Percentiles rank a stretch among this genome's conserved stretches.
Conservation (phyloP, 1,140 invertebrate species). For the Paralvinella palmiformis region DNA sequence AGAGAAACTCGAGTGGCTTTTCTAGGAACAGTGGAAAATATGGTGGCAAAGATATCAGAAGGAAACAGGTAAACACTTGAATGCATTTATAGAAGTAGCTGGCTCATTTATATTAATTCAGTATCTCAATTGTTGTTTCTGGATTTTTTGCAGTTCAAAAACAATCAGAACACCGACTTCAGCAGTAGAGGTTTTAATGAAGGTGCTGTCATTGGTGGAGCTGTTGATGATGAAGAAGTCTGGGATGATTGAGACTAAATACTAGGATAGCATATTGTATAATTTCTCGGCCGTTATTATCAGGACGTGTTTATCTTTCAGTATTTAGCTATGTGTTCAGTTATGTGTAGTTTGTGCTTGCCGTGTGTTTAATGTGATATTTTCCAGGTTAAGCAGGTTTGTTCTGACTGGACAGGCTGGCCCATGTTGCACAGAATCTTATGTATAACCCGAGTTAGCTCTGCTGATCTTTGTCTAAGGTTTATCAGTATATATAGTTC, state of each 20-base stretch:
- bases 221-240: slow-evolving; percentile 32
- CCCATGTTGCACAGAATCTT: too few species aligned
- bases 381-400: too few species aligned
- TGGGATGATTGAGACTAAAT: slow-evolving; percentile 26
- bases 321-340: neutral
- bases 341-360: neutral
- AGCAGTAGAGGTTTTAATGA: slow-evolving; percentile 14
- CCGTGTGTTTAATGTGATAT: too few species aligned
- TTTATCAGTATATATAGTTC: too few species aligned
- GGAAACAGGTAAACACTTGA: slow-evolving; percentile 30
- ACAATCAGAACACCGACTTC: neutral
- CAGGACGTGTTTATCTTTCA: neutral
- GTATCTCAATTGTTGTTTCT: neutral
- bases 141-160: neutral
- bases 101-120: neutral
- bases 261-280: neutral
- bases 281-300: neutral
- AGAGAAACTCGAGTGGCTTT: slow-evolving; percentile 27
- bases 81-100: neutral
- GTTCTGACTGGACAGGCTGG: too few species aligned
- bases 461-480: too few species aligned
- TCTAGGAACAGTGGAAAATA: slow-evolving; percentile 26
- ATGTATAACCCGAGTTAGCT: too few species aligned
- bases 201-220: slow-evolving; percentile 14
- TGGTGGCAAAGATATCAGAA: slow-evolving; percentile 42